Evolutionary conservation across 2,888 invertebrate genomes (phyloP).

Genomic region (Microctonus aethiopoides): DNA sequence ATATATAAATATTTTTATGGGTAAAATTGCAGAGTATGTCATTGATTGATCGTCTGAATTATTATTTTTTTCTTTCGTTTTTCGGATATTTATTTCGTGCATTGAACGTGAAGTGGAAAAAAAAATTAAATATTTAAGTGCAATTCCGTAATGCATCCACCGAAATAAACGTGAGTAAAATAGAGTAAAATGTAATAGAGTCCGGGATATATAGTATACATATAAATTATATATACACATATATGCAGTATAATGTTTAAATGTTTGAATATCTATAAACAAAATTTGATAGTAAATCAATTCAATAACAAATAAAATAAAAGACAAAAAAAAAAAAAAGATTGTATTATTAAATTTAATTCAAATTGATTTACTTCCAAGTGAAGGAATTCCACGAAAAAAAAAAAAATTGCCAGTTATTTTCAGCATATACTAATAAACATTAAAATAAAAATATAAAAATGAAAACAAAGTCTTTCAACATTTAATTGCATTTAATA

Average conservation of each 20-base stretch:
- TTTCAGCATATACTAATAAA: slow-evolving; percentile 28
- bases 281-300: background rate
- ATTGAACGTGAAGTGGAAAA: background rate
- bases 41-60: slow-evolving; percentile 15
- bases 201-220: background rate
- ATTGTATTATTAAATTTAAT: no score
- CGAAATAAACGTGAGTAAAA: slow-evolving; percentile 14
- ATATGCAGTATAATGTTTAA: background rate
- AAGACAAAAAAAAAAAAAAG: background rate
- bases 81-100: background rate
- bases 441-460: slow-evolving; percentile 34
- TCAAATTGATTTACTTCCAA: no score
- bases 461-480: slow-evolving; percentile 52
- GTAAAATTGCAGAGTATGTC: background rate
- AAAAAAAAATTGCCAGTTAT: slow-evolving; percentile 14
- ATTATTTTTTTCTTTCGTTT: background rate
- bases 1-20: background rate
- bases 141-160: slow-evolving; percentile 54
- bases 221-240: background rate
- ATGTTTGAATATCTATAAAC: background rate
- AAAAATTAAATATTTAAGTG: slow-evolving; percentile 56
- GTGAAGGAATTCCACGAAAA: background rate
- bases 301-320: background rate
- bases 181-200: background rate
- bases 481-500: slow-evolving; percentile 64